Base-by-base conservation (phyloP, 2,113 vertebrate species). In the Heterotis niloticus region DNA sequence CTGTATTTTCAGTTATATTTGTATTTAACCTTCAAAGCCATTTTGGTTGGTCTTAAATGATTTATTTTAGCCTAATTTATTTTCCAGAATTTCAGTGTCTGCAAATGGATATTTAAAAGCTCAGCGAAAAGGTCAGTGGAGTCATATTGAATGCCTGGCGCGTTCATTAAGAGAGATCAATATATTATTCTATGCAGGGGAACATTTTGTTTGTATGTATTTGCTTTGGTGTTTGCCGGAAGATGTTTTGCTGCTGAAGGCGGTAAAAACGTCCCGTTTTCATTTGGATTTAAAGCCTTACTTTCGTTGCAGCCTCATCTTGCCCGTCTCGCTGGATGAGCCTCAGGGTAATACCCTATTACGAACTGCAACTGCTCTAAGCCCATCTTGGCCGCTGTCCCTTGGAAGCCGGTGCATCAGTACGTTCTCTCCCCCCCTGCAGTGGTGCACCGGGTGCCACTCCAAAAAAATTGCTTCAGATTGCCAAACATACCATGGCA, bases 1-100 rank as follows among this genome's bases (percentile, higher is more conserved):
- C 44, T 52, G 76, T 83, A 86, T 84, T 71, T 67, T 83, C 78
- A 75, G 82, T 68, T 57, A 76, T 77, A 66, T 82, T 87, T 86
- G 85, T 34, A 57, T 44, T 69, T 79, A 23, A 64, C 14, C 77
- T 83, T 83, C 75, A 81, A 84, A 85, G 81, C 78, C 34, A 26
- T 59, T 83, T 71, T 26, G 81, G 65, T 72, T 82, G 74, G 66
- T 79, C 11, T 18, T 81, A 67, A 79, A 84, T 86, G 85, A 82
- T 79, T 84, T 66, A 77, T 79, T 84, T 78, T 52, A 76, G 60
- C 51, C 70, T 12, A 57, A 14, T 57, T 34, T 51, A 65, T 29
- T 72, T 17, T 83, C 84, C 86, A 67, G 87, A 77, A 79, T 79
- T 81, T 70, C 72, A 34, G 24, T 75, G 81, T 79, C 59, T 52